A percentile compares a stretch with the other conserved stretches of the same genome.
These are phyloP conservation scores for Telmatochromis sp. DNA, from an alignment of 2,113 vertebrate genomes.

Conservation along the genomic window DNA sequence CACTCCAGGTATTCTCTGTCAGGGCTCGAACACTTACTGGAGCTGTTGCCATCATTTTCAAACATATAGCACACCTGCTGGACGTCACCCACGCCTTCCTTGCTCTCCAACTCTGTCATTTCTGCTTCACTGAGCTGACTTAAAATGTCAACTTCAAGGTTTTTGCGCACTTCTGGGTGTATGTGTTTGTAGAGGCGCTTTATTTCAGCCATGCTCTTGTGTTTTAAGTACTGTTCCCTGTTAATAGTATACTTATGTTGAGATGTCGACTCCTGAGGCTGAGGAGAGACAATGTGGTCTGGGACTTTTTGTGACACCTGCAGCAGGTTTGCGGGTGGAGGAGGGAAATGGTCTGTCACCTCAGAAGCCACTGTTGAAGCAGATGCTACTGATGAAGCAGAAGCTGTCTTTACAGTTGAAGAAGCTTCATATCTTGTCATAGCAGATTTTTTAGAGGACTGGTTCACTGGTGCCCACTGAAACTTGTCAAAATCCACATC, in stretches of 20 bases:
- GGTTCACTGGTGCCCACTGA: constrained; percentile 66
- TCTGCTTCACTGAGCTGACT: constrained; percentile 74
- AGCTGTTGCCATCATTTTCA: constrained; percentile 72
- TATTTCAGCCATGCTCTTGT: constrained; percentile 79
- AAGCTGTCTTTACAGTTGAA: constrained; percentile 22
- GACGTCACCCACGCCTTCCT: constrained; percentile 65
- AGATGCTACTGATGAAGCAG: constrained; percentile 41
- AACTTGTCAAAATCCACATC: constrained; percentile 76
- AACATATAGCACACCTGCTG: constrained; percentile 75
- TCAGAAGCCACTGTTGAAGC: constrained; percentile 39
- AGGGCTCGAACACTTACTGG: constrained; percentile 68
- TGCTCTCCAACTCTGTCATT: constrained; percentile 44
- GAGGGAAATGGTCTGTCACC: constrained; percentile 68
- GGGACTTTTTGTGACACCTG: constrained; percentile 58
- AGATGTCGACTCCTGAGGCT: constrained; percentile 36
- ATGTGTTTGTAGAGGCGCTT: constrained; percentile 82
- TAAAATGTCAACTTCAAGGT: constrained; percentile 75
- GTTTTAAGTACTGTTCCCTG: constrained; percentile 76
- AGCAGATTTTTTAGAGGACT: constrained; percentile 58
- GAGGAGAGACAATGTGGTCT: constrained; percentile 63
- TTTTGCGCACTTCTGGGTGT: constrained; percentile 80
- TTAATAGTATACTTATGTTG: constrained; percentile 47
- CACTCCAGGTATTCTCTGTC: constrained; percentile 77
- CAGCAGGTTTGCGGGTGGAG: constrained; percentile 60
- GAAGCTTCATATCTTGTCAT: constrained; percentile 55